Evolutionary conservation across 2,888 invertebrate species (phyloP), one percentile per base, ranked within the genome.

Genomic region (Dolomedes plantarius): DNA sequence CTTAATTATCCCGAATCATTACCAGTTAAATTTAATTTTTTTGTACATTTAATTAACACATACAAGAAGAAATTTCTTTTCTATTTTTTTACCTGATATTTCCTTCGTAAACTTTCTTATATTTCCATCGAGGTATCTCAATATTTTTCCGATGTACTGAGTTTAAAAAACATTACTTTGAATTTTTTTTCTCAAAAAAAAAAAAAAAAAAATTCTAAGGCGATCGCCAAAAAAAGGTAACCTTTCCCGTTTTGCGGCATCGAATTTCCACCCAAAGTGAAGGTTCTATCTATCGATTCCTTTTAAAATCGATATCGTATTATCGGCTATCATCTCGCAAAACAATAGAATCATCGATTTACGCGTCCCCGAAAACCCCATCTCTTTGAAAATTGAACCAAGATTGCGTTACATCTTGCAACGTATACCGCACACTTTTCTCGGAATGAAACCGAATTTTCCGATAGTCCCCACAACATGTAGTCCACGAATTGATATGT

Each of bases 291-390:
- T 72, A 85, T 85, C 83, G 83, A 85, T 85, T 85, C 77, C 46
- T 19, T 73, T 68, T 73, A 67, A 65, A 85, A 85, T 85, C 83
- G 83, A 85, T 85, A 85, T 65, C 65, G 67, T 72, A 85, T 85
- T 77, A 85, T 85, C 83, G 83, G 77, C 72, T 77, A 85, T 85
- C 83, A 85, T 76, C 77, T 29, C 77, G 72, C 77, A 71, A 85
- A 85, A 85, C 83, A 85, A 85, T 85, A 85, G 83, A 85, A 72
- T 77, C 83, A 85, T 85, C 77, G 83, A 85, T 85, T 85, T 56
- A 23, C n/a, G 72, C 32, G 56, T 19, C 41, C 72, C 56, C 62
- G 67, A 75, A 73, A 85, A 85, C 83, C 83, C 77, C 77, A 85
- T 85, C 83, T 85, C 23, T 56, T 77, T 85, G 77, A 85, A 85